Base-by-base conservation (phyloP, 2,113 vertebrate genomes). In the Tauraco erythrolophus region DNA sequence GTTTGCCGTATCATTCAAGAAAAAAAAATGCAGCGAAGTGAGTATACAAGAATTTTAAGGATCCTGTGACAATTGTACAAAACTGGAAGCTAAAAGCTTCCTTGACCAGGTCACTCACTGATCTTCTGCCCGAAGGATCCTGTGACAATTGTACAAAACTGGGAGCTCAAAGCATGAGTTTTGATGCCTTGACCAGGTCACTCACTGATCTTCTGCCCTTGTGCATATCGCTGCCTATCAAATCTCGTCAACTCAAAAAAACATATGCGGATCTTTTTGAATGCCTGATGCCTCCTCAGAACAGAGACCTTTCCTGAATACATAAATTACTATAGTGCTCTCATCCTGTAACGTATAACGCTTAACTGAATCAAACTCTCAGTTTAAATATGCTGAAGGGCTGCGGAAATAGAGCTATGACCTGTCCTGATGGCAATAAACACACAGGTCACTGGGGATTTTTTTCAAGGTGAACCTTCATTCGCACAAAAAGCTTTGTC, bases 401-500 rank as follows among this genome's bases (percentile, higher is more conserved):
- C 72, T 78, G 43, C 60, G 84, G 37, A 70, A 84, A 30, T 50
- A 88, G 61, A 19, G 2, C 14, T 75, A 2, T 83, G 66, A 89
- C 23, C 21, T 72, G 70, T 88, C 76, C 28, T 16, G 43, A 70
- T 84, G 71, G 37, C n/a, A 28, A 66, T 70, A 69, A 91, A 74
- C 53, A 22, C 19, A 37, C 4, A 58, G 39, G 41, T 80, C 31
- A 17, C 56, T 92, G 33, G 16, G 14, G 7, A 0, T 1, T 60
- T 94, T 70, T 95, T 88, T 7, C 74, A 89, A 74, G 43, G 4
- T 19, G 4, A 69, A 11, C 37, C 72, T 53, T 95, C 84, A 84
- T 94, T 96, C 96, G 77, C 81, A 78, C 50, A 86, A 88, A 83
- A 93, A 94, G 75, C 83, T 84, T 94, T 84, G 15, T 89, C 77